These are phyloP conservation scores for Gryon sp. DNA, from an alignment of 1,140 invertebrate species.

Conservation along the genomic window DNA sequence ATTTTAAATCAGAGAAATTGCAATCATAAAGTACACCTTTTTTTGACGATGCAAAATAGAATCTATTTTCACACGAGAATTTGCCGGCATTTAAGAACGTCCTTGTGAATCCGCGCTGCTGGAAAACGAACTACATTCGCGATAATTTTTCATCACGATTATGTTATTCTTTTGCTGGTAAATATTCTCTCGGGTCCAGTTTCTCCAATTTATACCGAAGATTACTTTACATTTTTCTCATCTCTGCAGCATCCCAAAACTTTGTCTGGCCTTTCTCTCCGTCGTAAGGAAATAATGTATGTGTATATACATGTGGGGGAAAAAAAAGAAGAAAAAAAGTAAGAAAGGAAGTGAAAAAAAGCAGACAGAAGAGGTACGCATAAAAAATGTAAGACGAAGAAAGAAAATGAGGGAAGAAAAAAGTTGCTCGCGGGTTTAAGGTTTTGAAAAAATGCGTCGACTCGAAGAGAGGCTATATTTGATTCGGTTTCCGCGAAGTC, in stretches of 20 bases:
- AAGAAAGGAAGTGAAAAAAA: no score
- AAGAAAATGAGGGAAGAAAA: neutral
- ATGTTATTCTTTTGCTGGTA: neutral
- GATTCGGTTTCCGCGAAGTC: slow-evolving; percentile 61
- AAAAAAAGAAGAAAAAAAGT: no score
- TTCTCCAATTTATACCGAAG: slow-evolving; percentile 1
- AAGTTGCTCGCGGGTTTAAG: neutral
- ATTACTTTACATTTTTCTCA: slow-evolving; percentile 1
- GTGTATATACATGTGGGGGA: no score
- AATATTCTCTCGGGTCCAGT: slow-evolving; percentile 23
- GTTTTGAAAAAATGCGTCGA: slow-evolving; percentile 29
- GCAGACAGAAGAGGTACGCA: no score
- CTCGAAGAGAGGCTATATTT: slow-evolving; percentile 59
- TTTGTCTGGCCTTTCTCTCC: slow-evolving; percentile 5
- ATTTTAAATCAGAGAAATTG: no score
- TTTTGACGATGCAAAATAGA: no score
- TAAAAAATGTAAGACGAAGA: no score
- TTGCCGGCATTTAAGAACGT: neutral
- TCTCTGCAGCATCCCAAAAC: neutral
- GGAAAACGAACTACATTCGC: slow-evolving; percentile 1
- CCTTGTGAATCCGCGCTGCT: neutral
- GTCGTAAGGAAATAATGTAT: no score
- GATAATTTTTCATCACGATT: slow-evolving; percentile 8
- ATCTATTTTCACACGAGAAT: no score
- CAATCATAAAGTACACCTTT: no score